Conservation (phyloP, 2,888 invertebrate species). For the Ornithoptera priamus region DNA sequence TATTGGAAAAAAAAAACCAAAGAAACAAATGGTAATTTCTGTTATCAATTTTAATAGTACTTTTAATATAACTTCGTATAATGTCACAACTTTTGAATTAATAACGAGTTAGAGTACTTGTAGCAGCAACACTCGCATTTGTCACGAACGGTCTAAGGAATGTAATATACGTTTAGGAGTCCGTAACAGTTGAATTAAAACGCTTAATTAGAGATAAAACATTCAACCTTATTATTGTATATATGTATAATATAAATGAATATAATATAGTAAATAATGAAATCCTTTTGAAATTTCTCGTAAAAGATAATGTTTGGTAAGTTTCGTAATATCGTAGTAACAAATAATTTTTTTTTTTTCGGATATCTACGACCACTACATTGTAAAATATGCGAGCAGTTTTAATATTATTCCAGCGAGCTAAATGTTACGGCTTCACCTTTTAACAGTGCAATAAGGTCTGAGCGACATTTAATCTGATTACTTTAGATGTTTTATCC, state of each 20-base stretch:
- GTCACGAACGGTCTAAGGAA: conserved; percentile 1
- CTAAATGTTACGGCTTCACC: background rate
- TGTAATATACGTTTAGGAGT: conserved; percentile 2
- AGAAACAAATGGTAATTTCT: background rate
- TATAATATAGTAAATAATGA: no score
- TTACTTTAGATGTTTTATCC: background rate
- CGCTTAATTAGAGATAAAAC: background rate
- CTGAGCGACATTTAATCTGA: conserved; percentile 7
- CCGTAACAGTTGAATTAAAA: conserved; percentile 1
- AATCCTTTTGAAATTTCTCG: no score
- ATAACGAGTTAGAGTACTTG: background rate
- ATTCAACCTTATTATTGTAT: background rate
- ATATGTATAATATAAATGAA: no score
- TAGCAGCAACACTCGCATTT: background rate
- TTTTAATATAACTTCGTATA: background rate
- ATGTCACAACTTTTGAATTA: background rate
- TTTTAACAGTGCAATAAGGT: background rate
- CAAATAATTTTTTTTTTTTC: no score
- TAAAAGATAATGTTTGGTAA: no score
- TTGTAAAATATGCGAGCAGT: background rate
- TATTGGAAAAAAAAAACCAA: no score
- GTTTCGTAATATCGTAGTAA: no score
- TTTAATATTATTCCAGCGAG: background rate
- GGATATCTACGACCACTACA: background rate
- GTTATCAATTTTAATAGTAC: background rate